Conservation (phyloP, 2,113 vertebrate species). For the Dissostichus mawsoni region DNA sequence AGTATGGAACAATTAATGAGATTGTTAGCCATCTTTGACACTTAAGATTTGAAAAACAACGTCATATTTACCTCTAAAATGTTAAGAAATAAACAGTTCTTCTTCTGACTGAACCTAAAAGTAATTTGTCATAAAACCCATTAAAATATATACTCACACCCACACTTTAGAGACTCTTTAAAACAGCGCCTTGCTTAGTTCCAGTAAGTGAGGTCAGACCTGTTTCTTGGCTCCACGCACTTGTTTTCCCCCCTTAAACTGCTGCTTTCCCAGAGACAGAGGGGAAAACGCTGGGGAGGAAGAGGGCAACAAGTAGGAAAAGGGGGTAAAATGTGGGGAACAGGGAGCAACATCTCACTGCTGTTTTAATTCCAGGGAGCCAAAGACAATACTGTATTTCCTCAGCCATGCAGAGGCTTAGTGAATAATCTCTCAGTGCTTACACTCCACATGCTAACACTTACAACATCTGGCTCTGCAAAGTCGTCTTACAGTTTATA, state of each 20-base stretch:
- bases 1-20: not conserved
- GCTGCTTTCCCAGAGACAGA: constrained; percentile 72
- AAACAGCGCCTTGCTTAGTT: constrained; percentile 57
- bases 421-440: constrained; percentile 17
- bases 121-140: constrained; percentile 2
- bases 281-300: constrained; percentile 52
- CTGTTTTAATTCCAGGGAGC: constrained; percentile 27
- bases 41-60: not conserved
- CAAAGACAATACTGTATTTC: constrained; percentile 24
- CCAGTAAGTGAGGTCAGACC: constrained; percentile 68
- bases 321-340: constrained; percentile 41
- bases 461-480: constrained; percentile 48
- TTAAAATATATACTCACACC: constrained; percentile 60
- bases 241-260: constrained; percentile 73
- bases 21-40: not conserved
- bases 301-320: constrained; percentile 45
- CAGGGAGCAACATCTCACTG: constrained; percentile 3
- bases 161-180: constrained; percentile 54
- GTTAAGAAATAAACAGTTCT: not conserved
- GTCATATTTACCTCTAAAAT: constrained; percentile 1
- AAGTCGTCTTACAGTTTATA: constrained; percentile 41
- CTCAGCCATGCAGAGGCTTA: not conserved
- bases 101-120: not conserved
- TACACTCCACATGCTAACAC: constrained; percentile 25
- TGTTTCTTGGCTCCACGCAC: constrained; percentile 70